Conservation (phyloP, 64 coral and sea anemone genomes). For the Anthopleura sola region DNA sequence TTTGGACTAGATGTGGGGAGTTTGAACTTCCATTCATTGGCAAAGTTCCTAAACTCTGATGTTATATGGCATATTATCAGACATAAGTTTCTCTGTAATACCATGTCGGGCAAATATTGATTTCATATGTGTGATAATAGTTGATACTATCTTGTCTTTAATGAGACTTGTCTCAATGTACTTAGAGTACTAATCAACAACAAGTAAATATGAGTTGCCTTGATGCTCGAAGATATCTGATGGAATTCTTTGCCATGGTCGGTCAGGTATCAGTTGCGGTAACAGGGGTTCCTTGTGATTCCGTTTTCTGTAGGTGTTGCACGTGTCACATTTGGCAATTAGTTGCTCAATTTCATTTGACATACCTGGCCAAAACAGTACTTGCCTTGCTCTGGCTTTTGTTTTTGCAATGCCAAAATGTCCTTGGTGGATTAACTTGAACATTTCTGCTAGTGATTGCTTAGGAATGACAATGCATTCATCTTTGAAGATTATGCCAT, state of each 20-base stretch:
- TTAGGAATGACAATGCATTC: too few relatives aligned
- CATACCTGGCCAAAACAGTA: slow-evolving; percentile 46
- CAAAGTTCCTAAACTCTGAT: slow-evolving; percentile 43
- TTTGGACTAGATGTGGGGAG: slow-evolving; percentile 42
- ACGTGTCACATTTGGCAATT: slow-evolving; percentile 31
- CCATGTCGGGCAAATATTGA: slow-evolving; percentile 50
- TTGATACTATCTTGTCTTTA: slow-evolving; percentile 25
- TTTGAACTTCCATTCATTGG: slow-evolving; percentile 38
- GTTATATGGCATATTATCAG: slow-evolving; percentile 45
- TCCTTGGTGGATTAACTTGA: slow-evolving; percentile 8
- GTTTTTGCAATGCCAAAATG: slow-evolving; percentile 43
- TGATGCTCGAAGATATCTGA: slow-evolving; percentile 31
- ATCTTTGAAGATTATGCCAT: too few relatives aligned
- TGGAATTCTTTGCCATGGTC: slow-evolving; percentile 36
- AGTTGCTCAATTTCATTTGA: slow-evolving; percentile 13
- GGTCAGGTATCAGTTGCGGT: slow-evolving; percentile 13
- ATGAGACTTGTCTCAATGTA: slow-evolving; percentile 24
- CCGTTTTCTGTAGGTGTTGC: slow-evolving; percentile 14
- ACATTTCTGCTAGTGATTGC: slow-evolving; percentile 11
- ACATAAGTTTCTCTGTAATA: slow-evolving; percentile 41
- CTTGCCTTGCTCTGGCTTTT: slow-evolving; percentile 28
- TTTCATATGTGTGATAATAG: slow-evolving; percentile 32
- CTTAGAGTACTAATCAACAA: slow-evolving; percentile 56
- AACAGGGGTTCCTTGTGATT: slow-evolving; percentile 35
- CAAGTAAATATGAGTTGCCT: slow-evolving; percentile 28